Conservation (phyloP, 1,140 invertebrate species). For the Anagrus nilaparvatae region DNA sequence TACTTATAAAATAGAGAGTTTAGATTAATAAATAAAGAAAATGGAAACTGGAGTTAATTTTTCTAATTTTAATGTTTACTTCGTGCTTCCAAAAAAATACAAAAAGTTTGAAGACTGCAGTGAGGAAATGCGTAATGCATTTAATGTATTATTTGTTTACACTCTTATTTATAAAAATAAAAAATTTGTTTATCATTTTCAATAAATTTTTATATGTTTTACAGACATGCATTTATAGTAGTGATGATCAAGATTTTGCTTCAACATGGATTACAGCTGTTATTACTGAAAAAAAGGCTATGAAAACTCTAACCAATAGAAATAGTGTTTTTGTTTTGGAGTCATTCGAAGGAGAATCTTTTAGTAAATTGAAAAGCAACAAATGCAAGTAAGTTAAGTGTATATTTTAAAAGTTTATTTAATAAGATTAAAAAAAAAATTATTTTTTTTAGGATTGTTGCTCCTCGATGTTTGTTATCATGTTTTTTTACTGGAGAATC, state of each 20-base stretch:
- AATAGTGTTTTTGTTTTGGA: constrained; percentile 67
- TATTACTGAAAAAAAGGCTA: constrained; percentile 38
- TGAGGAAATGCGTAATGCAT: constrained; percentile 37
- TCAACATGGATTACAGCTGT: constrained; percentile 47
- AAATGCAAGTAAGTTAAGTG: constrained; percentile 54
- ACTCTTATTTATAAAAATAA: too few species aligned
- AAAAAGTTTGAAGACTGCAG: constrained; percentile 30
- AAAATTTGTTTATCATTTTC: too few species aligned
- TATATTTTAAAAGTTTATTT: too few species aligned
- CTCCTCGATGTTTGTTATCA: constrained; percentile 63
- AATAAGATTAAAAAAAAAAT: too few species aligned
- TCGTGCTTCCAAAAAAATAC: constrained; percentile 30
- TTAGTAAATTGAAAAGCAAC: constrained; percentile 51
- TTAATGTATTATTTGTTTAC: background rate
- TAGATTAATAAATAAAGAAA: too few species aligned
- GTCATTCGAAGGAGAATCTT: constrained; percentile 58
- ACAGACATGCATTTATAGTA: constrained; percentile 43
- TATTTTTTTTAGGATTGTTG: constrained; percentile 63
- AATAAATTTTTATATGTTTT: too few species aligned
- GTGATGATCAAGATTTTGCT: constrained; percentile 39
- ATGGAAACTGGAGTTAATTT: too few species aligned
- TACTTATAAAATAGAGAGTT: too few species aligned
- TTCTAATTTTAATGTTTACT: constrained; percentile 33
- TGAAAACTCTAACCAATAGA: constrained; percentile 46
- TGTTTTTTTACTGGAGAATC: constrained; percentile 58